Conservation (phyloP, 2,888 invertebrate genomes). For the Drosophila gaucha region DNA sequence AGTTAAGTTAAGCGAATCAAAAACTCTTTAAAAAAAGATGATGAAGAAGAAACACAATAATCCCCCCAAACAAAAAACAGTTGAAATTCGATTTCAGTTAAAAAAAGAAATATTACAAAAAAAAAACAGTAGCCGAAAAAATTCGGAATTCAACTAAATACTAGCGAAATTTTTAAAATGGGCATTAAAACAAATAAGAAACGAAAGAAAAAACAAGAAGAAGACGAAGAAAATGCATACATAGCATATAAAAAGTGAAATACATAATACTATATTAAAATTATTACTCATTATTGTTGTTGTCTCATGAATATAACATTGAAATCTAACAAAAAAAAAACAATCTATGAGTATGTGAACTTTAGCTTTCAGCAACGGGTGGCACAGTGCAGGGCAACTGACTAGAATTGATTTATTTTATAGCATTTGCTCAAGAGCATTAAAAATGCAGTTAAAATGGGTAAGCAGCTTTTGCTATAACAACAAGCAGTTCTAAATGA, state of each 20-base stretch:
- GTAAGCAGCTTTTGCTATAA: background rate
- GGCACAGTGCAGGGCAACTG: constrained; percentile 12
- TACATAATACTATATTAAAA: constrained; percentile 72
- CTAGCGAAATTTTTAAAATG: constrained; percentile 75
- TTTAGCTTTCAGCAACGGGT: constrained; percentile 21
- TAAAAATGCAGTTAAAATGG: background rate
- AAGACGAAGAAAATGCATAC: constrained; percentile 38
- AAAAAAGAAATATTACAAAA: constrained; percentile 4
- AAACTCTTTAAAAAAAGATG: constrained; percentile 21
- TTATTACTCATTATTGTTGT: constrained; percentile 77
- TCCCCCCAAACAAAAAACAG: constrained; percentile 13
- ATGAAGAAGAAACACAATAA: constrained; percentile 13
- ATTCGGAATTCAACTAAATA: constrained; percentile 58
- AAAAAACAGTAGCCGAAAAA: constrained; percentile 25
- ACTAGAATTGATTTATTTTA: background rate
- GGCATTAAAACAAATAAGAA: constrained; percentile 20
- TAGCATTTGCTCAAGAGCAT: background rate
- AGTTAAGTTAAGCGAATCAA: constrained; percentile 25
- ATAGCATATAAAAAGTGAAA: constrained; percentile 61
- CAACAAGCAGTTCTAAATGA: background rate
- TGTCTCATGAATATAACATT: constrained; percentile 74
- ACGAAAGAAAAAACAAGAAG: constrained; percentile 30
- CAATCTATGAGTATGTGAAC: too few relatives aligned
- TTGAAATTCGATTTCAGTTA: constrained; percentile 27
- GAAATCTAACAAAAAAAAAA: constrained; percentile 56